A percentile compares a stretch with the other conserved stretches of the same genome.
Evolutionary conservation across 2,888 invertebrate genomes (phyloP).

Genomic region (Sipha maydis): DNA sequence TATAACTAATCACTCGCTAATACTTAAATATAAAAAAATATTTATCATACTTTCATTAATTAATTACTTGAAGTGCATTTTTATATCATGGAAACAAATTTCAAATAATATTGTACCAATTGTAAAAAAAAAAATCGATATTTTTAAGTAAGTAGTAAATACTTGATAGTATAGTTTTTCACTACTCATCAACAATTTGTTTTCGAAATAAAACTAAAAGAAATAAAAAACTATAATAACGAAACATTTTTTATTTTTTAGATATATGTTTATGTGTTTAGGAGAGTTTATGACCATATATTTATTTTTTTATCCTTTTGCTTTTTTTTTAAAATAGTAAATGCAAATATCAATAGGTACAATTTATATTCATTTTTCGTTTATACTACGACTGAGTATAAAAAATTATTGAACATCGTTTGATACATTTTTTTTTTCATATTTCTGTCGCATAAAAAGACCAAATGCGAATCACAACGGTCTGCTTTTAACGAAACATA

Average conservation of each 20-base stretch:
- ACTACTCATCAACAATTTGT: not conserved
- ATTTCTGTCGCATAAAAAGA: not conserved
- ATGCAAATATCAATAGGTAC: not conserved
- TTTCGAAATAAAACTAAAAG: not conserved
- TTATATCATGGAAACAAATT: not conserved
- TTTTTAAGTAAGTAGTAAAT: not conserved
- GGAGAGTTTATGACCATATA: too few relatives aligned
- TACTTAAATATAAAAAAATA: too few relatives aligned
- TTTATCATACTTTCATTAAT: too few relatives aligned
- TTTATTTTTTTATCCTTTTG: not conserved
- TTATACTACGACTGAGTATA: not conserved
- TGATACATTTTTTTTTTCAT: not conserved
- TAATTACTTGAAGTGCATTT: not conserved
- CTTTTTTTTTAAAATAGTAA: not conserved
- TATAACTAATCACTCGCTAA: too few relatives aligned
- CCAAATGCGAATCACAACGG: slow-evolving; percentile 11
- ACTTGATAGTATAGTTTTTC: not conserved
- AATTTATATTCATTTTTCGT: slow-evolving; percentile 9
- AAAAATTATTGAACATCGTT: not conserved
- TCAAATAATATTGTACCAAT: too few relatives aligned
- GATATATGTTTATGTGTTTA: not conserved
- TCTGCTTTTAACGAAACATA: not conserved
- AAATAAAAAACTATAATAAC: not conserved
- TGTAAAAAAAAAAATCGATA: too few relatives aligned
- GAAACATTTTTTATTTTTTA: not conserved